A percentile compares a stretch with the other conserved stretches of the same genome.
Evolutionary conservation across 2,888 invertebrate species (phyloP).

Genomic region (Eupsilia transversa): DNA sequence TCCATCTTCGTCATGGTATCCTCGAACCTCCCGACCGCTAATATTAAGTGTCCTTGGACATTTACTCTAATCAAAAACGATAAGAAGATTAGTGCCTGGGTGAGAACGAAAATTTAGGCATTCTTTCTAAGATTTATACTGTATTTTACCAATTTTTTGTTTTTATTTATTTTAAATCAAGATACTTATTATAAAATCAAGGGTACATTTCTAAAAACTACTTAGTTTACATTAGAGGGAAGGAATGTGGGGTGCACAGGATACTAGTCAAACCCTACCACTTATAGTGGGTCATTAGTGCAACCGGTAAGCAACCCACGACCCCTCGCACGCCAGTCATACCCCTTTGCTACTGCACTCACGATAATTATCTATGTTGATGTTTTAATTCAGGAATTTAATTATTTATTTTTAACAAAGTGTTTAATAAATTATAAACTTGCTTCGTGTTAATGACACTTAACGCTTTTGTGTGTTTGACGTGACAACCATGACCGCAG

Average conservation of each 20-base stretch:
- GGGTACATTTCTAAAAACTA: neutral
- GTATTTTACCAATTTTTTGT: too few species aligned
- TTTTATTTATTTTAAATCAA: too few species aligned
- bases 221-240: neutral
- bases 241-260: neutral
- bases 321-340: neutral
- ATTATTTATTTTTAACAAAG: neutral
- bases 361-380: neutral
- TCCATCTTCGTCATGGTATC: too few species aligned
- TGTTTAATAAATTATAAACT: neutral
- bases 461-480: neutral
- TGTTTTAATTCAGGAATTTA: neutral
- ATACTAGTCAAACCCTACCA: neutral
- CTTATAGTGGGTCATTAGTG: neutral
- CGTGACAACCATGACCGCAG: neutral
- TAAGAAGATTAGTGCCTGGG: neutral
- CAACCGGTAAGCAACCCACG: neutral
- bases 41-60: too few species aligned
- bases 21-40: too few species aligned
- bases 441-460: neutral
- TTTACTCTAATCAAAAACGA: neutral
- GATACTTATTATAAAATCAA: neutral
- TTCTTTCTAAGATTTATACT: too few species aligned
- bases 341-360: neutral
- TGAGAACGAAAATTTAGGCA: neutral